A percentile compares a stretch with the other conserved stretches of the same genome.
Evolutionary conservation across 1,140 invertebrate genomes (phyloP).

Genomic region (Hyphantria cunea): DNA sequence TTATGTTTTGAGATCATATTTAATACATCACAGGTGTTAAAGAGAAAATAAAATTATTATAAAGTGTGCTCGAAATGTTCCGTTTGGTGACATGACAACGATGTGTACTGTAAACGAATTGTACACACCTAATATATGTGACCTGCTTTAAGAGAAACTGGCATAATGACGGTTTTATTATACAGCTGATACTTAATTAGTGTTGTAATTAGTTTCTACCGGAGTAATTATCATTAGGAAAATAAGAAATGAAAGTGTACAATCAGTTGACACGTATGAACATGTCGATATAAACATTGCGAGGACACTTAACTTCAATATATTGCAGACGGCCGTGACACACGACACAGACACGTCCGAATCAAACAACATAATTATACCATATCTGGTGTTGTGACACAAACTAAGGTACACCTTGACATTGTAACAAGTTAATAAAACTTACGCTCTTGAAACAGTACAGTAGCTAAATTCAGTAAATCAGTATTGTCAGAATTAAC

Average conservation of each 20-base stretch:
- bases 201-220: too few relatives aligned
- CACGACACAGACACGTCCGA: conserved; percentile 13
- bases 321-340: conserved; percentile 21
- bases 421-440: not conserved
- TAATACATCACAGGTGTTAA: conserved; percentile 81
- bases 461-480: too few relatives aligned
- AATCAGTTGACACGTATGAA: too few relatives aligned
- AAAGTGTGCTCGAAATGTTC: conserved; percentile 18
- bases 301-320: conserved; percentile 23
- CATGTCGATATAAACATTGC: not conserved
- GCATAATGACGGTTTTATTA: too few relatives aligned
- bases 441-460: too few relatives aligned
- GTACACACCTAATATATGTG: not conserved
- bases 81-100: not conserved
- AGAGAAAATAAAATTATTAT: conserved; percentile 62
- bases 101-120: not conserved
- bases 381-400: conserved; percentile 31
- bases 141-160: not conserved
- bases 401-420: conserved; percentile 21
- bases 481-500: too few relatives aligned
- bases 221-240: too few relatives aligned
- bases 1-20: conserved; percentile 82
- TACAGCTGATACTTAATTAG: too few relatives aligned
- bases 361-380: conserved; percentile 34
- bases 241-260: too few relatives aligned